Conservation (phyloP, 2,113 vertebrate genomes). For the Tachuris rubrigastra region DNA sequence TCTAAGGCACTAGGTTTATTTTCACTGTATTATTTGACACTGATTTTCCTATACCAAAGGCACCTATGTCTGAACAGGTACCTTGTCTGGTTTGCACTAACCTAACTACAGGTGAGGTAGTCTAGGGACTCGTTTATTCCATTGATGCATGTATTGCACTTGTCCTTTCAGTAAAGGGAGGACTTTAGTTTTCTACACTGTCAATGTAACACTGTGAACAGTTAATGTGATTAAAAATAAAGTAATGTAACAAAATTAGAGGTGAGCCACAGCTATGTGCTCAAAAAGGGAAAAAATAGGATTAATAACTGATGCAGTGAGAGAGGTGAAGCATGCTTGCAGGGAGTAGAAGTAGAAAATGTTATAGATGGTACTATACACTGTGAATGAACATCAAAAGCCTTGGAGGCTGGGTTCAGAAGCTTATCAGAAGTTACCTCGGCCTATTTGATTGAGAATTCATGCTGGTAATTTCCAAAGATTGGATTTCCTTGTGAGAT, state of each 20-base stretch:
- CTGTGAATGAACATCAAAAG: slow-evolving; percentile 31
- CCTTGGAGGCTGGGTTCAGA: slow-evolving; percentile 31
- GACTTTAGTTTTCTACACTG: background rate
- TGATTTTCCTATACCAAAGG: background rate
- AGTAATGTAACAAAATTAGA: slow-evolving; percentile 9
- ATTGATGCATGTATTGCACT: background rate
- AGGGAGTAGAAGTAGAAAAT: slow-evolving; percentile 28
- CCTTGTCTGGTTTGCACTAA: background rate
- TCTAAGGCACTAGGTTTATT: background rate
- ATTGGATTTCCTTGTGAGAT: slow-evolving; percentile 53
- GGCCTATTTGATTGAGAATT: slow-evolving; percentile 53
- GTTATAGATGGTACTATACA: slow-evolving; percentile 28
- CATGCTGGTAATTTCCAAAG: slow-evolving; percentile 61
- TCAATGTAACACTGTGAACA: background rate
- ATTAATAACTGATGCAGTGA: slow-evolving; percentile 33
- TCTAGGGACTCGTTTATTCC: background rate
- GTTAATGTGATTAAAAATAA: slow-evolving; percentile 42
- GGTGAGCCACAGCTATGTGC: background rate
- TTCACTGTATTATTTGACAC: background rate
- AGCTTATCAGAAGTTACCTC: slow-evolving; percentile 54
- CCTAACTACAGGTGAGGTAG: background rate
- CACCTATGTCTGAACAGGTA: background rate
- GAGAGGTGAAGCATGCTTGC: slow-evolving; percentile 28
- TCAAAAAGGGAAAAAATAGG: slow-evolving; percentile 23
- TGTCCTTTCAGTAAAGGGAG: background rate